phyloP scores from a whole-genome alignment of 2,113 vertebrate genomes.

The Xerus inauris region DNA sequence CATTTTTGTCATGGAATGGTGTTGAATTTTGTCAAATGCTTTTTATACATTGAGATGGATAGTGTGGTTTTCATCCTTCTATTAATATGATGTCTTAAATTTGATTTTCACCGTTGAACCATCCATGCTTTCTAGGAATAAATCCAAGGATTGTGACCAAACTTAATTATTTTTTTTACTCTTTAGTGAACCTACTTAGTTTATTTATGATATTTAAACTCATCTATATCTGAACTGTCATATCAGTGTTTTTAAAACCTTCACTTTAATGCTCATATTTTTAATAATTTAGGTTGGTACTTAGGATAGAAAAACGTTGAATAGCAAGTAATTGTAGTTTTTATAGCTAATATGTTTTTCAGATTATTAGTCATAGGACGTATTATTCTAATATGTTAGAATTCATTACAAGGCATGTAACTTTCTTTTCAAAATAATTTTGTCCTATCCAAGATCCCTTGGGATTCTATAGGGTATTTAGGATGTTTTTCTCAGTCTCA shows the following conservation, averaged over 20 bases:
- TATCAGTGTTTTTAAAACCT: neutral
- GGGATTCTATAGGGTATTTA: too few relatives aligned
- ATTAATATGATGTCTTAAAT: neutral
- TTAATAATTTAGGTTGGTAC: constrained; percentile 28
- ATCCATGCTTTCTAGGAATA: neutral
- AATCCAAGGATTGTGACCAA: neutral
- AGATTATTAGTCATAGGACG: neutral
- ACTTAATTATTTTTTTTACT: neutral
- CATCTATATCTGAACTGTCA: neutral
- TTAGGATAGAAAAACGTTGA: constrained; percentile 20
- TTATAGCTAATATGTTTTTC: constrained; percentile 11
- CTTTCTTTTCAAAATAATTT: too few relatives aligned
- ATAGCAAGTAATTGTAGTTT: constrained; percentile 36
- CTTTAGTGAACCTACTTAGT: neutral
- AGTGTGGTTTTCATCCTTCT: neutral
- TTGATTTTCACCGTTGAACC: neutral
- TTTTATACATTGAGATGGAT: neutral
- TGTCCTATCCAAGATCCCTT: too few relatives aligned
- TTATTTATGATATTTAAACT: constrained; percentile 39
- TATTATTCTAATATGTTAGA: neutral
- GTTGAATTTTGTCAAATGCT: neutral
- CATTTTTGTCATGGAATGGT: neutral
- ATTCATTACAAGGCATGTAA: neutral
- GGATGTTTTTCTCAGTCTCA: too few relatives aligned
- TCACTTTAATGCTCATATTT: neutral